Percentiles rank a stretch among this genome's conserved stretches.
These are phyloP conservation scores for Muntiacus muntjak DNA, from an alignment of 2,113 vertebrate species.

Conservation along the genomic window DNA sequence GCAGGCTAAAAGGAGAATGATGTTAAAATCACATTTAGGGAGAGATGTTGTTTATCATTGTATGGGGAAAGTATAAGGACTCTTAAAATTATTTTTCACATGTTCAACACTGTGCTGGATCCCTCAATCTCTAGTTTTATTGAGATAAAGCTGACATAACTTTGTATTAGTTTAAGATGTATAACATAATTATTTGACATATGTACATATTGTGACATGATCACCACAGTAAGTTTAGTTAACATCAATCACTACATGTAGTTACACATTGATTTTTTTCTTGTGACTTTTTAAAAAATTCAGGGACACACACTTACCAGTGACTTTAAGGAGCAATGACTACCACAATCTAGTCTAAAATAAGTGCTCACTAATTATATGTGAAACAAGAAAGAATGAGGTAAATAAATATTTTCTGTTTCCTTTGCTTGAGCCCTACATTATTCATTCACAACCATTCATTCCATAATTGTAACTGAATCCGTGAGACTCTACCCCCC, in stretches of 20 bases:
- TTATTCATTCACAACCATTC: neutral
- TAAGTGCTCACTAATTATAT: neutral
- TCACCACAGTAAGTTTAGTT: neutral
- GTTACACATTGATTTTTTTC: neutral
- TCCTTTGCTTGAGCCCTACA: neutral
- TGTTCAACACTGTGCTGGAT: neutral
- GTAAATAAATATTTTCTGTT: neutral
- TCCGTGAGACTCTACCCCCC: fast-evolving
- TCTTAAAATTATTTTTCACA: neutral
- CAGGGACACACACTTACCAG: neutral
- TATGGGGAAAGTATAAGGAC: neutral
- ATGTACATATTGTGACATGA: neutral
- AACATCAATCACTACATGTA: neutral
- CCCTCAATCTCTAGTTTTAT: neutral
- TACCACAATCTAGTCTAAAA: neutral
- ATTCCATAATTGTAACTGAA: neutral
- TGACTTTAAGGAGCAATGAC: neutral
- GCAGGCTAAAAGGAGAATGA: neutral
- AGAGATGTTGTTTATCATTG: neutral
- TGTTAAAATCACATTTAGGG: neutral
- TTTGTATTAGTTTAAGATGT: neutral
- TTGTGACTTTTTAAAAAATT: neutral
- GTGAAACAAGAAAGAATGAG: neutral
- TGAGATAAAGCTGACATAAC: neutral
- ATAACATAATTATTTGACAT: neutral